Evolutionary conservation across 2,888 invertebrate genomes (phyloP).

Genomic region (Coenonympha glycerion): DNA sequence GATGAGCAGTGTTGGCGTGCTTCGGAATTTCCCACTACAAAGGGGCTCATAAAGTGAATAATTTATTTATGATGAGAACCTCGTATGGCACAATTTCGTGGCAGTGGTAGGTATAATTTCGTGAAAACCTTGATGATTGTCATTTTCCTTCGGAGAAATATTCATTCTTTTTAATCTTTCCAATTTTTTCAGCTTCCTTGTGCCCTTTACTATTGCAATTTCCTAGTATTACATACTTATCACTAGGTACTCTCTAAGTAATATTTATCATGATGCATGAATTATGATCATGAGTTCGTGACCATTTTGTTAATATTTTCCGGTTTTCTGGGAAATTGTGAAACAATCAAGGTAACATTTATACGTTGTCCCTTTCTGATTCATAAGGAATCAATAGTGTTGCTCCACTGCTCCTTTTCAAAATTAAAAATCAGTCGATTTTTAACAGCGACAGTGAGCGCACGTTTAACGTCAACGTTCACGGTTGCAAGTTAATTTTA

Average conservation of each 20-base stretch:
- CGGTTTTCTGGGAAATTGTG: constrained; percentile 13
- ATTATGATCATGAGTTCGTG: background rate
- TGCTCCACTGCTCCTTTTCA: background rate
- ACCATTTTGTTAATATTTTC: too few species aligned
- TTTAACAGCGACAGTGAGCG: background rate
- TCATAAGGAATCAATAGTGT: constrained; percentile 10
- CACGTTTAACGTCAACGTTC: background rate
- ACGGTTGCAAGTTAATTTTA: background rate
- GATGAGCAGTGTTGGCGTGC: constrained; percentile 26
- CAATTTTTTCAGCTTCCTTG: too few species aligned
- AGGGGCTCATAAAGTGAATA: background rate
- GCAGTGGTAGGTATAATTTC: too few species aligned
- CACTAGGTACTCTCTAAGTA: too few species aligned
- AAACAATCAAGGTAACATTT: constrained; percentile 7
- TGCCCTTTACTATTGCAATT: too few species aligned
- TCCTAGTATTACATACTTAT: too few species aligned
- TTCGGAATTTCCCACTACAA: constrained; percentile 7
- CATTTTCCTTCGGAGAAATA: too few species aligned
- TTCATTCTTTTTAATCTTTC: too few species aligned
- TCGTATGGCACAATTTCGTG: too few species aligned
- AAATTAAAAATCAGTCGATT: constrained; percentile 13
- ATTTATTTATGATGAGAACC: too few species aligned
- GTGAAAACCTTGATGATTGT: too few species aligned
- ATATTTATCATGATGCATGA: background rate
- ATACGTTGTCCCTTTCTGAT: constrained; percentile 18